Conservation (phyloP, 2,888 invertebrate genomes). For the Coecobrya sp. region DNA sequence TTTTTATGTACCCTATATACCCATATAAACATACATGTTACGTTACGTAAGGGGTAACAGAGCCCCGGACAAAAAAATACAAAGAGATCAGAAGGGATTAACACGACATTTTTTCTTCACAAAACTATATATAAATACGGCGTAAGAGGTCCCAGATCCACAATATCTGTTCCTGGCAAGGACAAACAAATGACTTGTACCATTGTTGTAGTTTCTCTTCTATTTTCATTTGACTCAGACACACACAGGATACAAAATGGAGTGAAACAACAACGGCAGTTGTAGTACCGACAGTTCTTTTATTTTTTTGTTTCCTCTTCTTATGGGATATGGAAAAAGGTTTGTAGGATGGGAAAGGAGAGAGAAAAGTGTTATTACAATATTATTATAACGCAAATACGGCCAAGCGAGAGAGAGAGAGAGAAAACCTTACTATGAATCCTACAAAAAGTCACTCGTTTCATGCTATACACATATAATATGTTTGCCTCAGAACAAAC, state of each 20-base stretch:
- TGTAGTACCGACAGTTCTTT: slow-evolving; percentile 16
- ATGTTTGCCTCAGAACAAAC: slow-evolving; percentile 69
- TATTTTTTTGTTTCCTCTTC: slow-evolving; percentile 14
- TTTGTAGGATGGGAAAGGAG: slow-evolving; percentile 14
- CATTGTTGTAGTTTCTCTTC: slow-evolving; percentile 61
- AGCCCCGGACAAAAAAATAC: background rate
- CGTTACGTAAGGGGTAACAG: background rate
- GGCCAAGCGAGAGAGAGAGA: slow-evolving; percentile 3
- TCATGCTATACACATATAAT: slow-evolving; percentile 51
- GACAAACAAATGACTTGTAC: slow-evolving; percentile 82
- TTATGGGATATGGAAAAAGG: slow-evolving; percentile 44
- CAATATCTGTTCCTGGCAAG: slow-evolving; percentile 83
- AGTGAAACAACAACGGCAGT: background rate
- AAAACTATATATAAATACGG: slow-evolving; percentile 67
- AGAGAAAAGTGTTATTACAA: slow-evolving; percentile 73
- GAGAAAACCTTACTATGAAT: background rate
- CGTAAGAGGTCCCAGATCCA: slow-evolving; percentile 85
- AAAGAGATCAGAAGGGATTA: slow-evolving; percentile 79
- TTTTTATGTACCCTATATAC: slow-evolving; percentile 17
- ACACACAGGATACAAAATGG: slow-evolving; percentile 15
- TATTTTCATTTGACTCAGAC: slow-evolving; percentile 39
- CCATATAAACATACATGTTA: background rate
- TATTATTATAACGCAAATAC: slow-evolving; percentile 65
- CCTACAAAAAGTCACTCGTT: slow-evolving; percentile 54
- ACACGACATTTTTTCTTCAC: slow-evolving; percentile 51